Percentiles rank a stretch among this genome's conserved stretches.
phyloP scores from a whole-genome alignment of 1,140 invertebrate genomes.

The Meloidogyne exigua region DNA sequence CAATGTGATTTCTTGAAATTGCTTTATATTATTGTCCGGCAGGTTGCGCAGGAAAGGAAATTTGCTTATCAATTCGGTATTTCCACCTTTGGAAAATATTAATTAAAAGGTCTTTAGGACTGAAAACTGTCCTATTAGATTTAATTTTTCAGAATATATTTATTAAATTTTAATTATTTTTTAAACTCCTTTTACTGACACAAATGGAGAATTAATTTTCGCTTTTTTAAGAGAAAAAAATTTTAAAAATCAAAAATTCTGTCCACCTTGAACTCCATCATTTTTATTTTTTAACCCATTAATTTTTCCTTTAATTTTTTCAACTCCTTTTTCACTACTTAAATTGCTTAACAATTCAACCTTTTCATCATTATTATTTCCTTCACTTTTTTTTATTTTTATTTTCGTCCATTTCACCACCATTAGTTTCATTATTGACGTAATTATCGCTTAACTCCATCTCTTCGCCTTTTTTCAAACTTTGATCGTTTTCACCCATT shows the following conservation, averaged over 20 bases:
- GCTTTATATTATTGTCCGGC: background rate
- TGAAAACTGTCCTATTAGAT: too few relatives aligned
- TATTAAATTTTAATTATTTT: too few relatives aligned
- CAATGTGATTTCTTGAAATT: background rate
- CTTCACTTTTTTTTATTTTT: background rate
- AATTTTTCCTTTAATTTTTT: background rate
- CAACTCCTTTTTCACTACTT: background rate
- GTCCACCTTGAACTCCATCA: background rate
- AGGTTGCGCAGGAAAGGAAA: background rate
- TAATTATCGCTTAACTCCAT: background rate
- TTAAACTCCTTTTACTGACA: too few relatives aligned
- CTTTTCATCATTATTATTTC: background rate
- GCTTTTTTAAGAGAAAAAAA: too few relatives aligned
- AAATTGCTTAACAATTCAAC: background rate
- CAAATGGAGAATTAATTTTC: too few relatives aligned
- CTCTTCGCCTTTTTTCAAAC: background rate
- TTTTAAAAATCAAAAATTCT: background rate
- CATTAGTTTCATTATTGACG: background rate
- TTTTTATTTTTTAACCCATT: background rate
- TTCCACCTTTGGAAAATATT: background rate
- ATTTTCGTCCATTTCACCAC: background rate
- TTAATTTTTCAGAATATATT: too few relatives aligned
- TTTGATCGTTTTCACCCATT: background rate
- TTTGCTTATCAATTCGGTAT: background rate
- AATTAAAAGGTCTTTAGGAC: too few relatives aligned